Percentiles rank a stretch among this genome's conserved stretches.
phyloP scores from a whole-genome alignment of 2,888 invertebrate species.

The Homarus gammarus region DNA sequence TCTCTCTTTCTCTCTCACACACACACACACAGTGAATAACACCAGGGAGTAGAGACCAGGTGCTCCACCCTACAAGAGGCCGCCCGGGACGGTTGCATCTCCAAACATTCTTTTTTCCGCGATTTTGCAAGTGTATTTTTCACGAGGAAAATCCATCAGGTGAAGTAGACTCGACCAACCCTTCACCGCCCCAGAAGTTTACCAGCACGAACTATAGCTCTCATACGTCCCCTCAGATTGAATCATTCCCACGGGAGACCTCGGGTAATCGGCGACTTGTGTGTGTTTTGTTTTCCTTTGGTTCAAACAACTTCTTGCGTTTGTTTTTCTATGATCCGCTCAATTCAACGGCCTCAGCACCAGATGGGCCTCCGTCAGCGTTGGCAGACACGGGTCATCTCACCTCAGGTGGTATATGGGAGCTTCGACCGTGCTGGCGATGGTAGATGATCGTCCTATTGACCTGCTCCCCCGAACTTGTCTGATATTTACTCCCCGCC shows the following conservation, averaged over 20 bases:
- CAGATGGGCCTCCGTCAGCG: background rate
- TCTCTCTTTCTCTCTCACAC: too few species aligned
- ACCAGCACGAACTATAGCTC: background rate
- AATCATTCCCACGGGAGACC: conserved; percentile 15
- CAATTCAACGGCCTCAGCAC: background rate
- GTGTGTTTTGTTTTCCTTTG: conserved; percentile 38
- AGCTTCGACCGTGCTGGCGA: background rate
- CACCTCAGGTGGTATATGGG: background rate
- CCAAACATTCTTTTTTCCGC: conserved; percentile 14
- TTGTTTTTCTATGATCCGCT: conserved; percentile 38
- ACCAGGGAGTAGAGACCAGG: background rate
- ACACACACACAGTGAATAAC: background rate
- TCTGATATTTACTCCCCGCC: background rate
- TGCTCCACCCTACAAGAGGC: background rate
- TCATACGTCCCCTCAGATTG: conserved; percentile 42
- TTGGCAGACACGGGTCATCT: background rate
- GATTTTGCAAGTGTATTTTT: conserved; percentile 42
- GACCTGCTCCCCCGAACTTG: background rate
- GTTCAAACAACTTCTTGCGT: conserved; percentile 37
- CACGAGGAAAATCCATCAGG: conserved; percentile 30
- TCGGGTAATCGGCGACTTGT: conserved; percentile 27
- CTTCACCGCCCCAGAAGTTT: background rate
- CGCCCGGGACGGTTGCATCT: background rate
- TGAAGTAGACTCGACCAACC: conserved; percentile 25
- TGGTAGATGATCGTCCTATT: background rate